Percentiles rank a stretch among this genome's conserved stretches.
phyloP scores from a whole-genome alignment of 23 tunicate genomes.

The Ciona savignyi region DNA sequence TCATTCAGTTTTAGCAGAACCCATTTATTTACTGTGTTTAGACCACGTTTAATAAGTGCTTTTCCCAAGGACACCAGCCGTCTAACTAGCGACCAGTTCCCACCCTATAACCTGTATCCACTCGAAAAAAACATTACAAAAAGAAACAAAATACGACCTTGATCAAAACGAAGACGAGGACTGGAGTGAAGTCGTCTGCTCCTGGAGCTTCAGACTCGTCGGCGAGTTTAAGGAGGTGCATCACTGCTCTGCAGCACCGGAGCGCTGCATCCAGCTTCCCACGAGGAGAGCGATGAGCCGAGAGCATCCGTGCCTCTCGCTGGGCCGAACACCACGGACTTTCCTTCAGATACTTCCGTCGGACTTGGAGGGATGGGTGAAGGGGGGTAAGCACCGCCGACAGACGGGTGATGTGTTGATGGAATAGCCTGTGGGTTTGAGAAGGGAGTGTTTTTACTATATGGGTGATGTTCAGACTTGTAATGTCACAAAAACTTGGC shows the following conservation, averaged over 20 bases:
- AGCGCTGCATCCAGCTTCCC: conserved; percentile 85
- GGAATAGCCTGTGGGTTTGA: conserved; percentile 47
- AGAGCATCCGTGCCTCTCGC: conserved; percentile 62
- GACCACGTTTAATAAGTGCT: too few species aligned
- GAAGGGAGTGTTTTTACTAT: too few species aligned
- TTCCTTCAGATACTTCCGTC: conserved; percentile 66
- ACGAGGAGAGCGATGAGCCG: conserved; percentile 79
- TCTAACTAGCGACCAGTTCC: too few species aligned
- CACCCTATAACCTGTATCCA: too few species aligned
- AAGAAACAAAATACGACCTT: conserved; percentile 36
- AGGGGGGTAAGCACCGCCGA: conserved; percentile 63
- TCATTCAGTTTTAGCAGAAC: too few species aligned
- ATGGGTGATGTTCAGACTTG: too few species aligned
- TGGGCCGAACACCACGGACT: conserved; percentile 99
- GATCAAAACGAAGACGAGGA: conserved; percentile 81
- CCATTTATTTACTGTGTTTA: too few species aligned
- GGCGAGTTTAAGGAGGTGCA: conserved; percentile 85
- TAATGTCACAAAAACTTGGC: too few species aligned
- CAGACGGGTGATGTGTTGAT: conserved; percentile 63
- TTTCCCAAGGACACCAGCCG: too few species aligned
- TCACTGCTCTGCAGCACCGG: conserved; percentile 76
- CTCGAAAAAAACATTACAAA: too few species aligned
- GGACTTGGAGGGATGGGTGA: conserved; percentile 75
- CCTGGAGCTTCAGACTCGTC: conserved; percentile 84
- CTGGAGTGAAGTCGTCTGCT: conserved; percentile 97